Conservation (phyloP, 2,797 vertebrate genomes). For the Columba guinea region DNA sequence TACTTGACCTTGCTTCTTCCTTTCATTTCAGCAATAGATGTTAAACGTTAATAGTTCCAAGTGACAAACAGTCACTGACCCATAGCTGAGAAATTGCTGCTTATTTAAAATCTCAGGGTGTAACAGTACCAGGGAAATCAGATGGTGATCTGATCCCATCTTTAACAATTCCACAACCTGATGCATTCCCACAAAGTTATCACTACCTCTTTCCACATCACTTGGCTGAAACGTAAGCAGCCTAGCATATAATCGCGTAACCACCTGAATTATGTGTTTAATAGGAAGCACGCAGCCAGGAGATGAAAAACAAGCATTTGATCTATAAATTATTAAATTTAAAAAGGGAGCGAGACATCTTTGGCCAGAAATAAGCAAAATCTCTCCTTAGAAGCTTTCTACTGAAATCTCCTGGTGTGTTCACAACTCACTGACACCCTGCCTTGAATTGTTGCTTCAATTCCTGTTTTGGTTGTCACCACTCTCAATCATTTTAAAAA, state of each 20-base stretch:
- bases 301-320: not conserved
- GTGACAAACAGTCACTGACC: not conserved
- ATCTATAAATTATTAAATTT: conserved; percentile 50
- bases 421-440: not conserved
- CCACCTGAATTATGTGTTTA: conserved; percentile 50
- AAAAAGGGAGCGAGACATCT: not conserved
- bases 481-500: conserved; percentile 54
- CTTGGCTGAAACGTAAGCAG: not conserved
- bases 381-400: not conserved
- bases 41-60: not conserved
- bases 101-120: not conserved
- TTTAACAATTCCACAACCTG: not conserved
- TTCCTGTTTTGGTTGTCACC: conserved; percentile 46
- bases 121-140: not conserved
- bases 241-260: not conserved
- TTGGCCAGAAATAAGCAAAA: conserved; percentile 10
- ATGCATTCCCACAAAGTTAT: not conserved
- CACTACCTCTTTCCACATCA: not conserved
- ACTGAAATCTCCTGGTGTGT: conserved; percentile 16
- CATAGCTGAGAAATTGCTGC: not conserved
- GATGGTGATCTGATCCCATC: not conserved
- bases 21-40: not conserved
- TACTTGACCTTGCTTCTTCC: not conserved
- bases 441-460: conserved; percentile 62
- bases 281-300: conserved; percentile 16